phyloP scores from a whole-genome alignment of 2,113 vertebrate genomes.

The rabbit (Oryctolagus cuniculus) region mOryCun1.1 NC_091440.1:79228501-79229000 shows the following conservation, averaged over 20 bases:
- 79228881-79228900: too few relatives aligned
- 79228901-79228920: too few relatives aligned
- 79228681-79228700: neutral
- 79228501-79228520: conserved; percentile 24
- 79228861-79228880: too few relatives aligned
- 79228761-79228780: neutral
- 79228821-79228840: too few relatives aligned
- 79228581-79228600: conserved; percentile 65
- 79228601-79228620: conserved; percentile 39
- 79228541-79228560: neutral
- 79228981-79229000: neutral
- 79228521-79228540: neutral
- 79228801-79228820: too few relatives aligned
- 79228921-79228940: too few relatives aligned
- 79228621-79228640: conserved; percentile 47
- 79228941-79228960: neutral
- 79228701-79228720: neutral
- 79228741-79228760: neutral
- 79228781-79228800: conserved; percentile 19
- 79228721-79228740: conserved; percentile 15
- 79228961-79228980: neutral
- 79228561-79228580: conserved; percentile 53
- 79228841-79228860: too few relatives aligned
- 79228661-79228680: conserved; percentile 17
- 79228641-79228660: conserved; percentile 52